phyloP scores from a whole-genome alignment of 2,113 vertebrate species.

The Pardalotus punctatus region DNA sequence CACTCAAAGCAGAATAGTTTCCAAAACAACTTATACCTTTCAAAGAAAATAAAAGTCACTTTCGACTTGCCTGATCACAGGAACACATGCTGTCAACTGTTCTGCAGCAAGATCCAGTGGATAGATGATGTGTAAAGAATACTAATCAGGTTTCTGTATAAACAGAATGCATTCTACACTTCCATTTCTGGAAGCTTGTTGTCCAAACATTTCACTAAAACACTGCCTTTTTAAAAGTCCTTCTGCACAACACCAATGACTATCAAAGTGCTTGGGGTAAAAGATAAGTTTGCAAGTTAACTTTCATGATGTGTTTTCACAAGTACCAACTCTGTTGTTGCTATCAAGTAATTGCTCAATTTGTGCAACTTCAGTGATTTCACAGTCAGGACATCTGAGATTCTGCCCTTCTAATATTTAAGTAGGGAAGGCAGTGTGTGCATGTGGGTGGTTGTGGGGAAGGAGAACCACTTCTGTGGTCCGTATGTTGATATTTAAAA shows the following conservation, averaged over 20 bases:
- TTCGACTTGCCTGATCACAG: neutral
- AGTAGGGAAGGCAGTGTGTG: neutral
- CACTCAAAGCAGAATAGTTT: neutral
- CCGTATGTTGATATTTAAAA: neutral
- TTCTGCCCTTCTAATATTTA: neutral
- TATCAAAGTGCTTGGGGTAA: neutral
- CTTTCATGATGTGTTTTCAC: neutral
- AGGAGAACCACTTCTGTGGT: neutral
- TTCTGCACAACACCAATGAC: neutral
- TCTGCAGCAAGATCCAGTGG: neutral
- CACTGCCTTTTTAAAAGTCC: neutral
- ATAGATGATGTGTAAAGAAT: conserved; percentile 32
- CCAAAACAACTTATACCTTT: neutral
- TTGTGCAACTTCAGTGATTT: neutral
- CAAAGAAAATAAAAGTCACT: neutral
- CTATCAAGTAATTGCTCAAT: neutral
- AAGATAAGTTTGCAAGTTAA: conserved; percentile 17
- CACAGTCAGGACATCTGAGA: neutral
- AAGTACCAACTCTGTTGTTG: neutral
- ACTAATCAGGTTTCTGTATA: conserved; percentile 51
- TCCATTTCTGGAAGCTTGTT: conserved; percentile 28
- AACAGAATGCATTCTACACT: neutral
- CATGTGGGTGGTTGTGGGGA: neutral
- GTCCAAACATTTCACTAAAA: conserved; percentile 24
- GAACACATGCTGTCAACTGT: conserved; percentile 31